phyloP scores from a whole-genome alignment of 35 echinoderm and acorn worm species.

The Heliocidaris tuberculata region DNA sequence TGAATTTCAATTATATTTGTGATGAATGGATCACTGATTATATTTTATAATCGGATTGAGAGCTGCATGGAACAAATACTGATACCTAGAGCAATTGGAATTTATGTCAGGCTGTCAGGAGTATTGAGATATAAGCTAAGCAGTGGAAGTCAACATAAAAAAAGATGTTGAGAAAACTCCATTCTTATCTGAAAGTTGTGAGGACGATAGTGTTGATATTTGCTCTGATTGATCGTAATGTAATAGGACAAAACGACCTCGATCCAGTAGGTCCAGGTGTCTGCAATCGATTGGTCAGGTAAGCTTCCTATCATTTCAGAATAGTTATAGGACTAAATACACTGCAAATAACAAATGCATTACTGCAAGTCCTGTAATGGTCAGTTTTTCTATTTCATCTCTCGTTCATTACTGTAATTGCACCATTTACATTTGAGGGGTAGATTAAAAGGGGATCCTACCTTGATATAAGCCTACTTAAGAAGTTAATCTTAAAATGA shows the following conservation, averaged over 20 bases:
- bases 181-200: not conserved
- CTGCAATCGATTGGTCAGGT: constrained; percentile 7
- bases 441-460: not conserved
- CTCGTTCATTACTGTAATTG: no score
- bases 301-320: not conserved
- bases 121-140: not conserved
- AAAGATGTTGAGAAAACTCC: not conserved
- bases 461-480: not conserved
- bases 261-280: not conserved
- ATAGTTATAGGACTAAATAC: no score
- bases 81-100: not conserved
- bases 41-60: not conserved
- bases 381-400: no score
- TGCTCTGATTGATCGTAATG: not conserved
- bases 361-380: no score
- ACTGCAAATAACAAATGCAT: no score
- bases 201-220: not conserved
- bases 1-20: not conserved
- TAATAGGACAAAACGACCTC: constrained; percentile 15
- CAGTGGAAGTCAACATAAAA: not conserved
- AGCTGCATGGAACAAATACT: not conserved
- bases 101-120: not conserved
- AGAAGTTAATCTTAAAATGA: not conserved
- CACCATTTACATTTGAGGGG: not conserved
- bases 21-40: not conserved